Evolutionary conservation across 2,113 vertebrate genomes (phyloP), one percentile per base, ranked within the genome.

Genomic region (Grus americana): DNA sequence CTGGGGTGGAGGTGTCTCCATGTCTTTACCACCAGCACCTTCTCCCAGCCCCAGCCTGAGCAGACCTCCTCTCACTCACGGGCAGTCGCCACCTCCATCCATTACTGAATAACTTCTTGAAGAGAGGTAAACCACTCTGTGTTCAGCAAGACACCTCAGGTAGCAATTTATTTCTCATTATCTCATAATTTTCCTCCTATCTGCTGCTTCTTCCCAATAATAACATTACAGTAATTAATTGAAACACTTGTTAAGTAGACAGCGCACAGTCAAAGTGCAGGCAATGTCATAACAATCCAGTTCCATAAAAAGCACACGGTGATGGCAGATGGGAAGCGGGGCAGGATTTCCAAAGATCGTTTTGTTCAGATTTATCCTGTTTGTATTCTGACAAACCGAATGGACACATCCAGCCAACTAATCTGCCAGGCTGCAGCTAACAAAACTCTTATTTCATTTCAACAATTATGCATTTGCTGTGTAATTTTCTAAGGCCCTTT

Each of bases 141-240:
- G 49, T 76, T 88, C 88, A 95, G 70, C 79, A 79, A 86, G 83
- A 63, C 47, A 70, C 36, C 72, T 68, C 76, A 76, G 63, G 73
- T 17, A 73, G 76, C 76, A 81, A 89, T 91, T 89, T 92, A 76
- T 80, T 78, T 80, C 84, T 95, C 75, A 78, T 91, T 83, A 89
- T 57, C 90, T 91, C 57, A 80, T 84, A 3, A 88, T 86, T 87
- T 86, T 76, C 30, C 55, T 91, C 59, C 54, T 86, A 80, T 80
- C 79, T 95, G 76, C 76, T 74, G 49, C 92, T 83, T 80, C 63
- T 94, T 92, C 75, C 46, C 76, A 78, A 78, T 83, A 72, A 94
- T 73, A 86, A 74, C 81, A 72, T 86, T 59, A 80, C 76, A 90
- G 73, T 74, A 80, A 95, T 92, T 95, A 91, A 91, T 73, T 83